A percentile compares a stretch with the other conserved stretches of the same genome.
Evolutionary conservation across 2,888 invertebrate genomes (phyloP).

Genomic region (Volucella inflata): DNA sequence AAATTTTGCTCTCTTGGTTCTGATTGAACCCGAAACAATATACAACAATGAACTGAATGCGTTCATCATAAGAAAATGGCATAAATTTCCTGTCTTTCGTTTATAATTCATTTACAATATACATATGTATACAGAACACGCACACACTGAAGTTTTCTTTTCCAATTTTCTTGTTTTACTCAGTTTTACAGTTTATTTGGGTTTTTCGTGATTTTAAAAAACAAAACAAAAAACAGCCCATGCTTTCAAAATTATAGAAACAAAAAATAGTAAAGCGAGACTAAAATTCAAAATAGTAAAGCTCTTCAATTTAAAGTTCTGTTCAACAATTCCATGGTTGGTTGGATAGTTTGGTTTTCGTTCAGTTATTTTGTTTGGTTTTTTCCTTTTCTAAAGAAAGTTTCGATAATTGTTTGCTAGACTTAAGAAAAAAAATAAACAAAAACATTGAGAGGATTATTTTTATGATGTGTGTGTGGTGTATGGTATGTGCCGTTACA

Average conservation of each 20-base stretch:
- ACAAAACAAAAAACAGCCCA: constrained; percentile 4
- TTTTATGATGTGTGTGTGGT: constrained; percentile 41
- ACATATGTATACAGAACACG: too few species aligned
- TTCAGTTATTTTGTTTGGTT: constrained; percentile 6
- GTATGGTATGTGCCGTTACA: constrained; percentile 21
- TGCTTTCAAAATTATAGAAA: constrained; percentile 9
- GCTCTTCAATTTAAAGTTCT: too few species aligned
- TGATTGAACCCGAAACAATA: too few species aligned
- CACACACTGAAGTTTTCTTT: too few species aligned
- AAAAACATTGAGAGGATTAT: constrained; percentile 67
- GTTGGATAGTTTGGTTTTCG: constrained; percentile 16
- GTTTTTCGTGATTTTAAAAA: neutral
- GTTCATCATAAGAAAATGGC: too few species aligned
- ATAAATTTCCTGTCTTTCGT: too few species aligned
- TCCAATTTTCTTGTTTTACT: constrained; percentile 36
- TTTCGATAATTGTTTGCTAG: too few species aligned
- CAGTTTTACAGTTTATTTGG: constrained; percentile 11
- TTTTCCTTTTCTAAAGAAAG: too few species aligned
- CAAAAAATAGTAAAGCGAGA: constrained; percentile 12
- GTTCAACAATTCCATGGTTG: neutral
- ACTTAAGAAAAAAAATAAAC: constrained; percentile 50
- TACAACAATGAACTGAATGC: too few species aligned
- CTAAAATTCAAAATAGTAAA: too few species aligned
- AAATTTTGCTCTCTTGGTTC: too few species aligned
- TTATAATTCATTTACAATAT: too few species aligned